phyloP scores from a whole-genome alignment of 2,797 vertebrate genomes.

The Protosalanx chinensis region DNA sequence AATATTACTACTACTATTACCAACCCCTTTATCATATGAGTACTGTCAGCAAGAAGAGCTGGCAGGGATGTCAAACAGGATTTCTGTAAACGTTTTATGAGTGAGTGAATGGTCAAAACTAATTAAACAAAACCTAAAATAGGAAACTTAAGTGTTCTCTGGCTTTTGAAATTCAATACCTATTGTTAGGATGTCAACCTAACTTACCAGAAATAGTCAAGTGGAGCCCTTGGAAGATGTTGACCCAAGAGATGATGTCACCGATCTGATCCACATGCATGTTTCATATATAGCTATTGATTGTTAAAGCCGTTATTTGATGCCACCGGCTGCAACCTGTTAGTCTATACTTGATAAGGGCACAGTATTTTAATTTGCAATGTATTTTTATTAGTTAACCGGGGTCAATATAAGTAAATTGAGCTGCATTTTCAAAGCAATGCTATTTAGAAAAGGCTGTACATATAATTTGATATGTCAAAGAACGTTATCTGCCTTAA shows the following conservation, averaged over 20 bases:
- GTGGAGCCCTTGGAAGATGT: background rate
- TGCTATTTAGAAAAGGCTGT: slow-evolving; percentile 47
- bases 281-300: slow-evolving; percentile 35
- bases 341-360: slow-evolving; percentile 27
- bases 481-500: slow-evolving; percentile 70
- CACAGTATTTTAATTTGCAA: slow-evolving; percentile 22
- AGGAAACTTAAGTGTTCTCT: slow-evolving; percentile 8
- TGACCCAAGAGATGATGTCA: background rate
- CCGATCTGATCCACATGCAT: slow-evolving; percentile 40
- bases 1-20: slow-evolving; percentile 19
- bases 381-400: slow-evolving; percentile 31
- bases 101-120: background rate
- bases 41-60: slow-evolving; percentile 38
- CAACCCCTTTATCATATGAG: slow-evolving; percentile 29
- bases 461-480: slow-evolving; percentile 36
- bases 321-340: slow-evolving; percentile 34
- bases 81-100: slow-evolving; percentile 1
- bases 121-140: background rate
- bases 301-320: slow-evolving; percentile 32
- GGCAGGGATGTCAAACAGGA: slow-evolving; percentile 35
- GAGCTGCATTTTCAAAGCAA: slow-evolving; percentile 25
- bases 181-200: slow-evolving; percentile 9
- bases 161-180: slow-evolving; percentile 22
- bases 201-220: slow-evolving; percentile 19
- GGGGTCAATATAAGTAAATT: slow-evolving; percentile 46